Evolutionary conservation across 2,113 vertebrate species (phyloP).

Genomic region (Enhydra lutris): DNA sequence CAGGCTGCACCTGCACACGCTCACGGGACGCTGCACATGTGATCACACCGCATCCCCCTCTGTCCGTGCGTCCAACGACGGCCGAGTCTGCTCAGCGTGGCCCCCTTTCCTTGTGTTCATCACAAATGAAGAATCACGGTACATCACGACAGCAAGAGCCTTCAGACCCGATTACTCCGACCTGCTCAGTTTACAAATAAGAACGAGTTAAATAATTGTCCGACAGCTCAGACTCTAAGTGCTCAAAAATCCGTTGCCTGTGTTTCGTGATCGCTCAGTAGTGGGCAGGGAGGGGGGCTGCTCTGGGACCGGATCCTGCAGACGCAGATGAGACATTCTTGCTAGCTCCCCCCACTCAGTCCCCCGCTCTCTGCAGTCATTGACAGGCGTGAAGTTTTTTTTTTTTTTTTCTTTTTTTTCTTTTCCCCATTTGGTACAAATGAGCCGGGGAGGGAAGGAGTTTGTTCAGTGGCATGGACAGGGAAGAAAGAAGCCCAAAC

Average conservation of each 20-base stretch:
- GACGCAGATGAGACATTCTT: neutral
- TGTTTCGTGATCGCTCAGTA: neutral
- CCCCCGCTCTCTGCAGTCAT: neutral
- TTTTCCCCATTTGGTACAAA: neutral
- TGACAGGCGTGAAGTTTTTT: accelerated
- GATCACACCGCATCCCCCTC: neutral
- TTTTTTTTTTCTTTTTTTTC: neutral
- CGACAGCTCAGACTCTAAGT: neutral
- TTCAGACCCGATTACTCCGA: neutral
- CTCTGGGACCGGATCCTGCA: neutral
- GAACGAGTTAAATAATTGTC: neutral
- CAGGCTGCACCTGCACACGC: accelerated
- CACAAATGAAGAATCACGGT: neutral
- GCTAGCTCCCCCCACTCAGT: too few relatives aligned
- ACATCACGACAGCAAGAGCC: neutral
- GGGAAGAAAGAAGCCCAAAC: neutral
- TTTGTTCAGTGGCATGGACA: accelerated
- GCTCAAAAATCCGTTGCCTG: neutral
- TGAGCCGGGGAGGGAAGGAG: neutral
- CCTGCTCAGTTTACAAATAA: neutral
- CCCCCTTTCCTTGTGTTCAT: too few relatives aligned
- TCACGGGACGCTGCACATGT: accelerated
- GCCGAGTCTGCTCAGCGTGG: neutral
- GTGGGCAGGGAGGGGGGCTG: accelerated
- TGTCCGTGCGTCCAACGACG: neutral